Evolutionary conservation across 2,113 vertebrate species (phyloP).

Genomic region (Dicaeum eximium): DNA sequence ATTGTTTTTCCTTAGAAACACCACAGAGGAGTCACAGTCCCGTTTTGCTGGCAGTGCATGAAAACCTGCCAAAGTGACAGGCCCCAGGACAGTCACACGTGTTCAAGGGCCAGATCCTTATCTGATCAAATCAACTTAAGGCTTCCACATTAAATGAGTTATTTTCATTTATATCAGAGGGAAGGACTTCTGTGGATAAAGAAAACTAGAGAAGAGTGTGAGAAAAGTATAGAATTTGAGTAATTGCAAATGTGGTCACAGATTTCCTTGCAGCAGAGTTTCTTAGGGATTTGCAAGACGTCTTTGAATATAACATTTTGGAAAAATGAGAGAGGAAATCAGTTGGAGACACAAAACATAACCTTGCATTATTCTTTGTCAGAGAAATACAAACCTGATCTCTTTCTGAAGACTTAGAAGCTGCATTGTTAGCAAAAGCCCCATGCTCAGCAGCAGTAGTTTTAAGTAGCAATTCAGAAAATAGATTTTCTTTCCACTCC

Average conservation of each 20-base stretch:
- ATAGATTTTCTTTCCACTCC: background rate
- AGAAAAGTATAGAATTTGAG: background rate
- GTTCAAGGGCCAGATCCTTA: background rate
- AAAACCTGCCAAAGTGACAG: background rate
- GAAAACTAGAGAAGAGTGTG: background rate
- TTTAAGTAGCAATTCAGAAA: background rate
- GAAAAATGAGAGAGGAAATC: background rate
- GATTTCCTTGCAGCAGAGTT: background rate
- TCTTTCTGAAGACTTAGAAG: background rate
- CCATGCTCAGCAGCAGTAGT: background rate
- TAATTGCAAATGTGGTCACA: background rate
- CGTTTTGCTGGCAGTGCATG: background rate
- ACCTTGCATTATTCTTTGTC: background rate
- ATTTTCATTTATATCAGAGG: background rate
- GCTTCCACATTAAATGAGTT: background rate
- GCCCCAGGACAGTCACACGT: fast-evolving
- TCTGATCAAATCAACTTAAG: background rate
- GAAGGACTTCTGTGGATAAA: background rate
- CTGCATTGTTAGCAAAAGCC: background rate
- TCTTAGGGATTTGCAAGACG: background rate
- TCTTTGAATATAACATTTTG: background rate
- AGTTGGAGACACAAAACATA: background rate
- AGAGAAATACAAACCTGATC: background rate
- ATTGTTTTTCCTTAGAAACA: background rate
- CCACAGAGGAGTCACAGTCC: background rate